Evolutionary conservation across 2,888 invertebrate genomes (phyloP), one percentile per base, ranked within the genome.

Genomic region (Apamea crenata): DNA sequence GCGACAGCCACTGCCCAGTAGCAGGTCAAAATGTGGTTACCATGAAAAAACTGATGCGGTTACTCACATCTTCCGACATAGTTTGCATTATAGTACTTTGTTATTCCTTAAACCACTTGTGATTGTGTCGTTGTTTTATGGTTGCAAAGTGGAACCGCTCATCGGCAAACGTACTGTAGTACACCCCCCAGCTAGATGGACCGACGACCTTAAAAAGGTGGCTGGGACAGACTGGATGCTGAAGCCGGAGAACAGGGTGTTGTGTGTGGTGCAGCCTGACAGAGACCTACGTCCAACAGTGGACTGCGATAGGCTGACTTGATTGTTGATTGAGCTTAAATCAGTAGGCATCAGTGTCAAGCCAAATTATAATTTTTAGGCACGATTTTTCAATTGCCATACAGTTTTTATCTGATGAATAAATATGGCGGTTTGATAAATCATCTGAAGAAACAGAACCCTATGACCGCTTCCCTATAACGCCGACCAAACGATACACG

Each of bases 21-120:
- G 68, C 14, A 44, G 16, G n/a, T 21, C 59, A 25, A 44, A 61
- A 68, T 56, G 63, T 69, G n/a, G 50, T 63, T 44, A 61, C 18
- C 16, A 44, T 10, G 8, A 29, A 56, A 63, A 44, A 2, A 66
- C 40, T 21, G n/a, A 25, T 16, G 36, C 8, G 29, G 14, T 65
- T 74, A n/a, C 63, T 16, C 29, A 77, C 29, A 53, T 77, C 29
- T 53, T 76, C 29, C 14, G 25, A n/a, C 21, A 36, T 32, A 32
- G 7, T 32, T 18, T 73, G 8, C 18, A 32, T 32, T 53, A 32
- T 3, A 7, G 40, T 40, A 47, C 10, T 25, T 40, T 40, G 18
- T 3, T 32, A 29, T 74, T 72, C 73, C 18, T 40, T 74, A 53
- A 29, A 40, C 25, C 29, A 44, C 40, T 53, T 25, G 14, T 36